Evolutionary conservation across 2,113 vertebrate species (phyloP), one percentile per base, ranked within the genome.

Genomic region (Athene cunicularia): DNA sequence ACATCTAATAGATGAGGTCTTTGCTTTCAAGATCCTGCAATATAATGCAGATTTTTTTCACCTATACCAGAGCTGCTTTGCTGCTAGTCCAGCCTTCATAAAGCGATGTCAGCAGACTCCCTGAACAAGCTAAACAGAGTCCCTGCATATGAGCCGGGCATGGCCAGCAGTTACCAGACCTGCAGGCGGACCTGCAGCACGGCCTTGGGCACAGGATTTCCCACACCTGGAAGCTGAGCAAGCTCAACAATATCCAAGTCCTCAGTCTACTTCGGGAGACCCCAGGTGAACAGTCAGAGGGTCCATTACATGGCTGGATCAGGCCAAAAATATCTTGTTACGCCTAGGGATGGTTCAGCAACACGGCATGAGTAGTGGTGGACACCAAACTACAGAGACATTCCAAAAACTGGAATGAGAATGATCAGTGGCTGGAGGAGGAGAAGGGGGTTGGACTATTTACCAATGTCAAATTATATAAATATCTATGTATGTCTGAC

Each of bases 141-240:
- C 47, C 16, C 47, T 28, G 52, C 24, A 6, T 32, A 20, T n/a
- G 49, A 33, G 28, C 7, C 10, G 43, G 12, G 4, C 18, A 6
- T 2, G 14, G 55, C 14, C 52, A 81, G 67, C 49, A 39, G 60
- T 1, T 35, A 45, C 43, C 43, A 45, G 43, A 45, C 9, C 33
- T 49, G 47, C 27, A 2, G 21, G 3, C 71, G 73, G 30, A 63
- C 10, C 66, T 33, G 18, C 2, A 1, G 74, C 70, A 39, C 0
- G 2, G 30, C 55, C 18, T 24, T 0, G 1, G n/a, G 22, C 35
- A 39, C 14, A 5, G 53, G 3, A 58, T 30, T 32, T 58, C 32
- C 53, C 43, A 18, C 59, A 55, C 6, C 41, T 10, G 24, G 18
- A 22, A 5, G 6, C n/a, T 49, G 22, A 80, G 55, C 9, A 30